A percentile compares a stretch with the other conserved stretches of the same genome.
phyloP scores from a whole-genome alignment of 2,888 invertebrate genomes.

The Andrena bicolor region DNA sequence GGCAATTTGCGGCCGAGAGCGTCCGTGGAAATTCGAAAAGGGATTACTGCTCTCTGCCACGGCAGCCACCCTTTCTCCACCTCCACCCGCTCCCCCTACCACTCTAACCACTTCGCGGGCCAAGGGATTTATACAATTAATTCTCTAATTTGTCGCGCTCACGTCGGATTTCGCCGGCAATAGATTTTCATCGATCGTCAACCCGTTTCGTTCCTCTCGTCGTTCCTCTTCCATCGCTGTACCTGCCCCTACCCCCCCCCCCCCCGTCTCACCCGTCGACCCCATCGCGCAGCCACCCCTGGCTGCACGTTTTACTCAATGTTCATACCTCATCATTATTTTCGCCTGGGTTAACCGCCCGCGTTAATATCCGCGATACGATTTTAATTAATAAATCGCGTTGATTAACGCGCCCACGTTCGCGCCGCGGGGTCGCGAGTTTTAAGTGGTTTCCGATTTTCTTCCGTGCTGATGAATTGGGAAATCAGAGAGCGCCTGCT shows the following conservation, averaged over 20 bases:
- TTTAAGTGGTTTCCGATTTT: conserved; percentile 1
- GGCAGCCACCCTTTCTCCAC: conserved; percentile 33
- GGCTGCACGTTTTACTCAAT: conserved; percentile 52
- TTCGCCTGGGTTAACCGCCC: conserved; percentile 38
- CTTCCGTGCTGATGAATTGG: background rate
- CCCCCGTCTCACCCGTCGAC: background rate
- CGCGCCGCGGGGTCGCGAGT: background rate
- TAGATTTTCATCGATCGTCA: conserved; percentile 76
- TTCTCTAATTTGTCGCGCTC: conserved; percentile 81
- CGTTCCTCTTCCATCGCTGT: conserved; percentile 14
- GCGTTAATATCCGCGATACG: conserved; percentile 50
- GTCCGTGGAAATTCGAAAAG: conserved; percentile 79
- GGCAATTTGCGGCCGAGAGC: conserved; percentile 77
- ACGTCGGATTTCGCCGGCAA: conserved; percentile 79
- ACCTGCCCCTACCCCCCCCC: background rate
- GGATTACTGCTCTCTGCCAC: conserved; percentile 73
- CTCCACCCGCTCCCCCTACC: conserved; percentile 19
- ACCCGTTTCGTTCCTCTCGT: conserved; percentile 41
- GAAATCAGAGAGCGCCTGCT: background rate
- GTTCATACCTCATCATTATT: conserved; percentile 63
- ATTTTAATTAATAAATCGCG: conserved; percentile 57
- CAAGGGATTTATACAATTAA: conserved; percentile 81
- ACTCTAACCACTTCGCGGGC: conserved; percentile 69
- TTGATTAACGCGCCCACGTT: conserved; percentile 32
- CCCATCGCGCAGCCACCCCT: background rate